phyloP scores from a whole-genome alignment of 2,888 invertebrate species.

The Gasteruption jaculator region DNA sequence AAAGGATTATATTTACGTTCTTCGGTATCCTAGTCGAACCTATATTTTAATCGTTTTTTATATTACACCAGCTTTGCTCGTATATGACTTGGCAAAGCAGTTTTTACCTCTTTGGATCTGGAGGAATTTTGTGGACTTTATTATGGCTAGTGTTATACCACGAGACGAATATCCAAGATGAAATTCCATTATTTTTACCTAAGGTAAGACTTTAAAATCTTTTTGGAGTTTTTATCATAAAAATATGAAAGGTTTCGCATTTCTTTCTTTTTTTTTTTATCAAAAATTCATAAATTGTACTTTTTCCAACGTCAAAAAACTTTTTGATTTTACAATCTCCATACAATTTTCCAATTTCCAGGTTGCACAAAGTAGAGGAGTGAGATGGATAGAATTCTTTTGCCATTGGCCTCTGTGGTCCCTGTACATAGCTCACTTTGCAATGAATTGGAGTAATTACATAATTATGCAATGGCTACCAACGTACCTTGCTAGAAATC shows the following conservation, averaged over 20 bases:
- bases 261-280: background rate
- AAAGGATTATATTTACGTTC: too few relatives aligned
- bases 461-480: conserved; percentile 79
- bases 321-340: conserved; percentile 5
- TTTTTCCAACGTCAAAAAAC: conserved; percentile 2
- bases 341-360: conserved; percentile 29
- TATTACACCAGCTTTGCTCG: conserved; percentile 59
- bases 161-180: conserved; percentile 55
- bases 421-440: conserved; percentile 71
- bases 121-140: conserved; percentile 66
- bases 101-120: conserved; percentile 65
- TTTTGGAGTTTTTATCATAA: conserved; percentile 6
- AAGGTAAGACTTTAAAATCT: conserved; percentile 47
- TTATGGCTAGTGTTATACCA: conserved; percentile 64
- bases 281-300: background rate
- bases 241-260: background rate
- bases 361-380: conserved; percentile 55
- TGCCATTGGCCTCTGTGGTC: conserved; percentile 69
- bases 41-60: conserved; percentile 12
- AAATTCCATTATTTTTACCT: conserved; percentile 58
- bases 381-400: conserved; percentile 64
- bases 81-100: conserved; percentile 65
- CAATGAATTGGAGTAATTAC: conserved; percentile 78
- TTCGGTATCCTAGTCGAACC: too few relatives aligned
- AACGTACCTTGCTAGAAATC: conserved; percentile 63